Base-by-base conservation (phyloP, 2,888 invertebrate species). In the Latrodectus hesperus region DNA sequence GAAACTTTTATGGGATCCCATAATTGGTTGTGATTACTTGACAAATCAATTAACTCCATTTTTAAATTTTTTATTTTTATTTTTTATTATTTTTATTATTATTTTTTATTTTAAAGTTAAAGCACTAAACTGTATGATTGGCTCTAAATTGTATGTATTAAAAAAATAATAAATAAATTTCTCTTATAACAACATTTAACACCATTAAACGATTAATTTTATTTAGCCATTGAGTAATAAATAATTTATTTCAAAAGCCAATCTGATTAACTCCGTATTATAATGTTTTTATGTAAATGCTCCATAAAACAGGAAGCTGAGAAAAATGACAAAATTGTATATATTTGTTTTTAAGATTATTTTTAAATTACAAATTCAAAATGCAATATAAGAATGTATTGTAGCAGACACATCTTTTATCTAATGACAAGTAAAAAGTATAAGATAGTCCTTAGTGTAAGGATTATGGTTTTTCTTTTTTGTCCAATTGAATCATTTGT, bases 151-250 rank as follows among this genome's bases (percentile, higher is more conserved):
- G 71, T 51, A 71, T 38, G 0, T 38, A 71, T 71, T 71, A 51
- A 71, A 71, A 71, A 22, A 22, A n/a, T n/a, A n/a, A n/a, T n/a
- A n/a, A 22, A 71, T 38, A 71, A 71, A 71, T 71, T 71, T 38
- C 71, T 38, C 10, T 4, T 51, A 71, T 60, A 60, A 60, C 8
- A 60, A 11, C 5, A 0, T 10, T 60, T 60, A 9, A 60, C 60
- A 14, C 0, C 26, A 71, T 9, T 71, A 71, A 71, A 38, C 12
- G 38, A 0, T 51, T 51, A 71, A 71, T 9, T 3, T 6, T 71
- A n/a, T 71, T 71, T 22, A 71, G 49, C 71, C 38, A 71, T 71
- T 60, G 60, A 9, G 10, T 60, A 10, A 60, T 60, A n/a, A 60
- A 11, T 60, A 60, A 60, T 60, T 60, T 60, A 60, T 60, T 9